Percentiles rank a stretch among this genome's conserved stretches.
Conservation (phyloP, 1,140 invertebrate genomes). For the Apolygus lucorum region DNA sequence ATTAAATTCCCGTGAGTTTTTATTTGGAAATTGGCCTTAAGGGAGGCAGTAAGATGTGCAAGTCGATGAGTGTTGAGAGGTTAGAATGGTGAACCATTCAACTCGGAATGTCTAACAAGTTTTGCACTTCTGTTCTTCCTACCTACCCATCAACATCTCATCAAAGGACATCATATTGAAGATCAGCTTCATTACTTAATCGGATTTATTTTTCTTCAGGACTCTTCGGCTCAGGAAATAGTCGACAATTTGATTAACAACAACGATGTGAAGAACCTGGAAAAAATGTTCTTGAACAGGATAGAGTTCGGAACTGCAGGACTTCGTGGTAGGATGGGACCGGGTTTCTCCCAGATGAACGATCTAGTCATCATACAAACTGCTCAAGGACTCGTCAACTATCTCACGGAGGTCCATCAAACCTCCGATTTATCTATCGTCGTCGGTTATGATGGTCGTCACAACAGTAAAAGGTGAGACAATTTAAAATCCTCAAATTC, state of each 20-base stretch:
- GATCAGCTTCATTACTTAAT: constrained; percentile 23
- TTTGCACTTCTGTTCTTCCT: background rate
- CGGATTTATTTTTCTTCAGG: constrained; percentile 43
- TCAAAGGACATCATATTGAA: constrained; percentile 17
- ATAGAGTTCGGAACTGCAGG: constrained; percentile 86
- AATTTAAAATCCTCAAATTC: no score
- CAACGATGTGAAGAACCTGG: constrained; percentile 45
- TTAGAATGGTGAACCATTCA: no score
- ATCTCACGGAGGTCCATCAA: constrained; percentile 52
- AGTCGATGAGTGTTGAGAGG: no score
- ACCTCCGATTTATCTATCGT: constrained; percentile 53
- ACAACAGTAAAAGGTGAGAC: constrained; percentile 87
- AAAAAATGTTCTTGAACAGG: constrained; percentile 51
- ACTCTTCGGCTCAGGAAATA: constrained; percentile 43
- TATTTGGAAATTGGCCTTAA: no score
- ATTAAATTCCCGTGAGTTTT: no score
- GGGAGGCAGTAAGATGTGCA: no score
- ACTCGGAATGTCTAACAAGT: no score
- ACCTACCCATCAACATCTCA: background rate
- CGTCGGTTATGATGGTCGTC: constrained; percentile 89
- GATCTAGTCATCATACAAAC: constrained; percentile 96
- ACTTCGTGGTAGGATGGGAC: constrained; percentile 80
- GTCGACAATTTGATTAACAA: constrained; percentile 45
- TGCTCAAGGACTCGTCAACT: constrained; percentile 80
- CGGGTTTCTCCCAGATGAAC: constrained; percentile 91